Conservation (phyloP, 2,888 invertebrate species). For the Drosophila borborema region DNA sequence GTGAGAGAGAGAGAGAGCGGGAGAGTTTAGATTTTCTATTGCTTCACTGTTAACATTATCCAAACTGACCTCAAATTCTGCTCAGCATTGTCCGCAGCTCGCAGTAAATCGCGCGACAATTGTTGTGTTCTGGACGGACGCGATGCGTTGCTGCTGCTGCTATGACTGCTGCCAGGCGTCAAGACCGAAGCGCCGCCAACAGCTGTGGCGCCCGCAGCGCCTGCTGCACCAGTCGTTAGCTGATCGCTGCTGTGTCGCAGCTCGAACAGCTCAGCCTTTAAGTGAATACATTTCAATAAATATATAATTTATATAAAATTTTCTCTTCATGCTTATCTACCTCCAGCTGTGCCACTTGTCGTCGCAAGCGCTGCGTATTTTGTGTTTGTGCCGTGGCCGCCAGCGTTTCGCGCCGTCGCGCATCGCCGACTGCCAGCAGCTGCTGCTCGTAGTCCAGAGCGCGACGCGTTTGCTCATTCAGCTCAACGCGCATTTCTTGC, state of each 20-base stretch:
- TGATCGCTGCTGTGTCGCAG: slow-evolving; percentile 38
- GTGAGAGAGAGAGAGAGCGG: background rate
- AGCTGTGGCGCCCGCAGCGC: slow-evolving; percentile 14
- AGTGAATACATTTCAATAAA: background rate
- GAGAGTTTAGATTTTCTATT: background rate
- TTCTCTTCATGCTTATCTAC: slow-evolving; percentile 84
- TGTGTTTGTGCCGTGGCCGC: slow-evolving; percentile 88
- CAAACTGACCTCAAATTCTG: slow-evolving; percentile 87
- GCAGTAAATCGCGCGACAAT: slow-evolving; percentile 87
- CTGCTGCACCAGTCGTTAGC: slow-evolving; percentile 22
- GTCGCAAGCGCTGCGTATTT: slow-evolving; percentile 89
- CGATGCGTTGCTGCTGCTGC: slow-evolving; percentile 70
- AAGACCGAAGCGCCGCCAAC: slow-evolving; percentile 37
- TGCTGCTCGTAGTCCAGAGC: slow-evolving; percentile 86
- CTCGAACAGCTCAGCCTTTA: slow-evolving; percentile 54
- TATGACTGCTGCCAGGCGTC: slow-evolving; percentile 44
- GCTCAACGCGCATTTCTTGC: slow-evolving; percentile 86
- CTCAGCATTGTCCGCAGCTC: slow-evolving; percentile 89
- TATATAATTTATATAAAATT: background rate
- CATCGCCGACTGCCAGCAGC: slow-evolving; percentile 84
- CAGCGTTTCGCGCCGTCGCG: slow-evolving; percentile 87
- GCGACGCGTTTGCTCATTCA: slow-evolving; percentile 86
- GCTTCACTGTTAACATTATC: too few relatives aligned
- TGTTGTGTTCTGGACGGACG: slow-evolving; percentile 85
- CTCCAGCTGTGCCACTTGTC: slow-evolving; percentile 89